Percentiles rank a stretch among this genome's conserved stretches.
These are phyloP conservation scores for Cyphomyrus plagiostoma DNA, from an alignment of 2,113 vertebrate genomes.

Conservation along the genomic window DNA sequence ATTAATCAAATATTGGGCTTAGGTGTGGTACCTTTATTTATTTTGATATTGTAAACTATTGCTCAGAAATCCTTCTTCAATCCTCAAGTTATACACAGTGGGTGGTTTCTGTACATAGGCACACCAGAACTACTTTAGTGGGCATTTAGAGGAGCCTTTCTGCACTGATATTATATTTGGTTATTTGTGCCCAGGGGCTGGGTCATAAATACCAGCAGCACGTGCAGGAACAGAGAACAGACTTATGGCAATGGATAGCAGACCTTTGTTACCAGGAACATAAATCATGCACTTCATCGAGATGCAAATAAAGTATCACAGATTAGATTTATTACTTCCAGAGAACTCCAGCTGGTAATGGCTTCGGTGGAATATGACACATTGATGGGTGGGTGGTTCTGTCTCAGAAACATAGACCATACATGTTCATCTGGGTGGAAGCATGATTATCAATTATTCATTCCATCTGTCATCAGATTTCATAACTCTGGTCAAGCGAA, in stretches of 20 bases:
- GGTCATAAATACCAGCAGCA: not conserved
- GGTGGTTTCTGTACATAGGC: not conserved
- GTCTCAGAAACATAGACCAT: not conserved
- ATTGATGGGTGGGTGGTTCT: too few species aligned
- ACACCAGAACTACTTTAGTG: not conserved
- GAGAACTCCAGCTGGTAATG: not conserved
- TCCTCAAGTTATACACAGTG: not conserved
- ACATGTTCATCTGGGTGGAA: not conserved
- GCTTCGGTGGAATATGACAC: not conserved
- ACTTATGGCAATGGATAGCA: not conserved
- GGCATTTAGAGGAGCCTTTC: not conserved
- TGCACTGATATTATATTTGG: not conserved
- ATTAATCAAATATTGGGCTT: not conserved
- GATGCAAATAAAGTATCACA: not conserved
- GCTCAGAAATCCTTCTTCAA: not conserved
- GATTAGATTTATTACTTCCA: not conserved
- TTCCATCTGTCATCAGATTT: too few species aligned
- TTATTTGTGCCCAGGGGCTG: not conserved
- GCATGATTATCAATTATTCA: too few species aligned
- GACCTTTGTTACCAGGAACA: not conserved
- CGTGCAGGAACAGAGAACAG: not conserved
- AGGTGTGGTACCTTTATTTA: too few species aligned
- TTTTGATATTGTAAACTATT: not conserved
- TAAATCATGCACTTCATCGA: not conserved
- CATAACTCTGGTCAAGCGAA: too few species aligned